A percentile compares a stretch with the other conserved stretches of the same genome.
phyloP scores from a whole-genome alignment of 2,113 vertebrate genomes.

The Stigmatopora argus region DNA sequence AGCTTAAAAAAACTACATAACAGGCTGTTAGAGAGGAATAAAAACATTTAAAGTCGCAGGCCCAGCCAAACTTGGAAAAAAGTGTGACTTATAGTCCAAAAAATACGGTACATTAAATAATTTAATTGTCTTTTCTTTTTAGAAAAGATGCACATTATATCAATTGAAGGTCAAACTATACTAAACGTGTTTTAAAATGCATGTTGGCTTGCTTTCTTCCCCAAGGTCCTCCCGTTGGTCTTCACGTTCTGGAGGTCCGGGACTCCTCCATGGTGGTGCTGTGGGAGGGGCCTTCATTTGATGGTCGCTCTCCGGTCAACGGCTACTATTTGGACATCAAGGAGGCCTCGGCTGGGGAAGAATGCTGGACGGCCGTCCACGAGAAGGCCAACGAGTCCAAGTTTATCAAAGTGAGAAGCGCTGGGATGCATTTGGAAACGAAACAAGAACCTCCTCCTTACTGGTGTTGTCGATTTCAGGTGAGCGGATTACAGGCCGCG shows the following conservation, averaged over 20 bases:
- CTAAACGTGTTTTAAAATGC: too few relatives aligned
- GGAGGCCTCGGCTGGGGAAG: slow-evolving; percentile 72
- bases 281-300: slow-evolving; percentile 83
- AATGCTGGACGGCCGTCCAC: slow-evolving; percentile 82
- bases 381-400: slow-evolving; percentile 74
- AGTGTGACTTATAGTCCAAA: too few relatives aligned
- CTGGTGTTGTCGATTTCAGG: slow-evolving; percentile 60
- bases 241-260: slow-evolving; percentile 81
- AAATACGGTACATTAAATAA: too few relatives aligned
- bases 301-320: slow-evolving; percentile 79
- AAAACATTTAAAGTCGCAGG: too few relatives aligned
- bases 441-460: not conserved
- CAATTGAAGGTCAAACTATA: too few relatives aligned
- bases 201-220: not conserved
- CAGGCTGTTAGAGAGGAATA: too few relatives aligned
- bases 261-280: slow-evolving; percentile 84
- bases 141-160: too few relatives aligned
- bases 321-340: slow-evolving; percentile 92
- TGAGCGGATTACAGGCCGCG: slow-evolving; percentile 76
- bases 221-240: slow-evolving; percentile 80
- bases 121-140: too few relatives aligned
- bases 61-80: too few relatives aligned
- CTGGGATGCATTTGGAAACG: not conserved
- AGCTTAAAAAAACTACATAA: too few relatives aligned
- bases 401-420: slow-evolving; percentile 79